Base-by-base conservation (phyloP, 2,888 invertebrate species). In the Silvanus unidentatus region DNA sequence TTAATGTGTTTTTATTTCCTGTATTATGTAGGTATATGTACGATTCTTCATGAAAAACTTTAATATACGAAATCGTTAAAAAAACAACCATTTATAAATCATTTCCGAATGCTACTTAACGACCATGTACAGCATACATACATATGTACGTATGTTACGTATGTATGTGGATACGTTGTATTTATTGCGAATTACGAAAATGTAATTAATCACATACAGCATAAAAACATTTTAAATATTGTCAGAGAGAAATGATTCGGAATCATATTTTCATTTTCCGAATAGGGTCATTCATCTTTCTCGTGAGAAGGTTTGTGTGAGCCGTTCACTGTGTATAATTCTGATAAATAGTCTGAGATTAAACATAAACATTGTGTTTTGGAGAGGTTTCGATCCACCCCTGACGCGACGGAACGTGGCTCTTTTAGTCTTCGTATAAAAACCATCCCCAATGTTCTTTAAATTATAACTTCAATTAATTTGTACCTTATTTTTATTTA, bases 251-350 rank as follows among this genome's bases (percentile, higher is more conserved):
- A 64, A 64, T 62, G 63, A 65, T 63, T 62, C 55, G 58, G 55
- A 65, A 64, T 64, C 60, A 61, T 63, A 63, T 66, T 66, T 67
- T 62, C 64, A 63, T 66, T 66, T 65, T 63, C 59, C 57, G 54
- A 62, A 63, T 58, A 55, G 47, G 50, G 48, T 57, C 60, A 62
- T 64, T 56, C 62, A 63, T 64, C 65, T 66, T 65, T 64, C 62
- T 64, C 62, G 54, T 55, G 49, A 22, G 56, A 50, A 43, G 39
- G 48, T 39, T 43, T 22, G 22, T 22, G 22, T 5, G 46, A 50
- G 48, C 46, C 53, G 47, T 52, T 53, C 47, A 50, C 47, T 44
- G 50, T 52, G 45, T 58, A 22, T 22, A 57, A 58, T 58, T 49
- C 58, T 57, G 55, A 58, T 57, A 56, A 58, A 58, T 58, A 54